Percentiles rank a stretch among this genome's conserved stretches.
These are phyloP conservation scores for Ardeotis arabs DNA, from an alignment of 2,113 vertebrate species.

Conservation along the genomic window DNA sequence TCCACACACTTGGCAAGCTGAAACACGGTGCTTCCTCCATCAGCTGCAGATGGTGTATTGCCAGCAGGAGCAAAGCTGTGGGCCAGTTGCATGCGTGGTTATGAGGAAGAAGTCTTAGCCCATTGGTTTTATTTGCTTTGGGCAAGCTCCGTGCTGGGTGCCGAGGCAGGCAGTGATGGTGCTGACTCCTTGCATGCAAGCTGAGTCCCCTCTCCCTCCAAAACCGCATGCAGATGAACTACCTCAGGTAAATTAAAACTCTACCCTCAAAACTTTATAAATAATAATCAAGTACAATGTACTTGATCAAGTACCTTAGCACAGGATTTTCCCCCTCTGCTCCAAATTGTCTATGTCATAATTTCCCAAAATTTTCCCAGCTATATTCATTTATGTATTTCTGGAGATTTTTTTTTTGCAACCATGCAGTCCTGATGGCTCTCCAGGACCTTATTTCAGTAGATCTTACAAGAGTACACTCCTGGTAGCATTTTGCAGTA, in stretches of 20 bases:
- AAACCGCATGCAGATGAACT: neutral
- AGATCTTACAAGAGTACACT: neutral
- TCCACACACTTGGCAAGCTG: neutral
- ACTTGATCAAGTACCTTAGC: neutral
- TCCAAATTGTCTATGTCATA: neutral
- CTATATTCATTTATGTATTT: neutral
- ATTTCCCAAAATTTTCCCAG: neutral
- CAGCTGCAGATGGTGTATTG: neutral
- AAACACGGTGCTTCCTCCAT: neutral
- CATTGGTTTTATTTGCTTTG: neutral
- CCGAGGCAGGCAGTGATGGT: neutral
- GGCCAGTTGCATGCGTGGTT: neutral
- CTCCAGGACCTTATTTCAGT: fast-evolving
- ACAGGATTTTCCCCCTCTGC: neutral
- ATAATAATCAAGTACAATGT: neutral
- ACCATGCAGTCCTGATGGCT: neutral
- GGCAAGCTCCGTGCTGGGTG: neutral
- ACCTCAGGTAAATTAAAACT: neutral
- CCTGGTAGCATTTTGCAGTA: neutral
- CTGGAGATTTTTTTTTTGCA: neutral
- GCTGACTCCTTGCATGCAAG: neutral
- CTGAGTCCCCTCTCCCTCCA: neutral
- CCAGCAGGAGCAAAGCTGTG: neutral
- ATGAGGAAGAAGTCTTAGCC: neutral
- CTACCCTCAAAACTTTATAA: neutral